Percentiles rank a stretch among this genome's conserved stretches.
Evolutionary conservation across 2,888 invertebrate genomes (phyloP).

Genomic region (Myopa tessellatipennis): DNA sequence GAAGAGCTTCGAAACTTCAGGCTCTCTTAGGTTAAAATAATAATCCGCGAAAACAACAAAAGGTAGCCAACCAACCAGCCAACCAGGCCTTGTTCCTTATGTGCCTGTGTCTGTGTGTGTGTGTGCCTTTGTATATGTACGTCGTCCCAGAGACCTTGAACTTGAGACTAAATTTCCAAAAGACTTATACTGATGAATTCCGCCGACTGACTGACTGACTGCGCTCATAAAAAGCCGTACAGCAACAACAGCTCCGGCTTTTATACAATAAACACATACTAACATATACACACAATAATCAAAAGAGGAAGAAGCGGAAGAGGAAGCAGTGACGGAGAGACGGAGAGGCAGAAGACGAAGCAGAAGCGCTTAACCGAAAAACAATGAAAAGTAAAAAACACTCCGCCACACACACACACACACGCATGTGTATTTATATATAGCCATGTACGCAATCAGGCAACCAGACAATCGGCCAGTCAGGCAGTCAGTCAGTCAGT

Average conservation of each 20-base stretch:
- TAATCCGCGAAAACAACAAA: slow-evolving; percentile 10
- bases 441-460: neutral
- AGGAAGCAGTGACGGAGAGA: neutral
- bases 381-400: slow-evolving; percentile 1
- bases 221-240: slow-evolving; percentile 31
- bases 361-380: slow-evolving; percentile 8
- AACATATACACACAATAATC: slow-evolving; percentile 39
- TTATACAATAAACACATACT: slow-evolving; percentile 46
- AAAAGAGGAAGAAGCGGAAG: slow-evolving; percentile 27
- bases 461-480: neutral
- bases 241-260: neutral
- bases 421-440: neutral
- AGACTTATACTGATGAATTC: slow-evolving; percentile 51
- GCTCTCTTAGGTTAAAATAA: slow-evolving; percentile 13
- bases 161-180: slow-evolving; percentile 69
- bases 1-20: slow-evolving; percentile 10
- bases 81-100: slow-evolving; percentile 8
- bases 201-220: neutral
- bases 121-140: slow-evolving; percentile 29
- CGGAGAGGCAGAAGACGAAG: neutral
- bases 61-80: slow-evolving; percentile 18
- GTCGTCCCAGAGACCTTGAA: slow-evolving; percentile 69
- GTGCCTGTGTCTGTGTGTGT: neutral
- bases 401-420: slow-evolving; percentile 14
- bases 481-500: neutral